These are phyloP conservation scores for Lysiphlebus fabarum DNA, from an alignment of 1,140 invertebrate species.

Conservation along the genomic window DNA sequence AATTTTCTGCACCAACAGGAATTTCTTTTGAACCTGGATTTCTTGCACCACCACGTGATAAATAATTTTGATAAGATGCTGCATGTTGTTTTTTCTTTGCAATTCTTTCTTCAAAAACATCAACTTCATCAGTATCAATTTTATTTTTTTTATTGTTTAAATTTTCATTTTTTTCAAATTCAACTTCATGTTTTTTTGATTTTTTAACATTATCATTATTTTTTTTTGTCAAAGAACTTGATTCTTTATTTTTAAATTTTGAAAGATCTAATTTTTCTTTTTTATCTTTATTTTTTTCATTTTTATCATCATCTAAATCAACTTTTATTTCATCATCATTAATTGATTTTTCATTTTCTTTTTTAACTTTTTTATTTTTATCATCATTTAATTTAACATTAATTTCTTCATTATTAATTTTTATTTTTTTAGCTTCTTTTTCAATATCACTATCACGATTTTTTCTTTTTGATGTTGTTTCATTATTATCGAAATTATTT, in stretches of 20 bases:
- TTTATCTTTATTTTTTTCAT: no score
- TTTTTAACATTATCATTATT: conserved; percentile 21
- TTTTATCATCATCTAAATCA: neutral
- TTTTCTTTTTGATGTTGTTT: conserved; percentile 3
- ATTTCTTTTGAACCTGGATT: conserved; percentile 79
- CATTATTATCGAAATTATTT: neutral
- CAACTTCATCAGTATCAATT: conserved; percentile 24
- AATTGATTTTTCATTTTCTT: conserved; percentile 9
- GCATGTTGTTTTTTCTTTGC: conserved; percentile 64
- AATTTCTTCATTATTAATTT: neutral
- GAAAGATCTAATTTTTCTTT: no score
- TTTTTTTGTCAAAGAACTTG: conserved; percentile 12
- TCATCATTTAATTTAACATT: conserved; percentile 3
- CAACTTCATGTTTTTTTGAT: conserved; percentile 7
- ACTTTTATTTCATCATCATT: conserved; percentile 13
- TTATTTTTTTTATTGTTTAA: conserved; percentile 28
- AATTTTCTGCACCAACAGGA: conserved; percentile 73
- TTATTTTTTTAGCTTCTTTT: conserved; percentile 11
- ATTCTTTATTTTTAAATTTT: no score
- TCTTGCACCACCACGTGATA: conserved; percentile 71
- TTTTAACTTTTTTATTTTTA: neutral
- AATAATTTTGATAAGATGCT: conserved; percentile 68
- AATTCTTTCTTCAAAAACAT: conserved; percentile 40
- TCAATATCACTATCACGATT: conserved; percentile 20
- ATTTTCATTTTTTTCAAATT: conserved; percentile 37